Percentiles rank a stretch among this genome's conserved stretches.
Conservation (phyloP, 2,797 vertebrate species). For the Distichodus sexfasciatus region DNA sequence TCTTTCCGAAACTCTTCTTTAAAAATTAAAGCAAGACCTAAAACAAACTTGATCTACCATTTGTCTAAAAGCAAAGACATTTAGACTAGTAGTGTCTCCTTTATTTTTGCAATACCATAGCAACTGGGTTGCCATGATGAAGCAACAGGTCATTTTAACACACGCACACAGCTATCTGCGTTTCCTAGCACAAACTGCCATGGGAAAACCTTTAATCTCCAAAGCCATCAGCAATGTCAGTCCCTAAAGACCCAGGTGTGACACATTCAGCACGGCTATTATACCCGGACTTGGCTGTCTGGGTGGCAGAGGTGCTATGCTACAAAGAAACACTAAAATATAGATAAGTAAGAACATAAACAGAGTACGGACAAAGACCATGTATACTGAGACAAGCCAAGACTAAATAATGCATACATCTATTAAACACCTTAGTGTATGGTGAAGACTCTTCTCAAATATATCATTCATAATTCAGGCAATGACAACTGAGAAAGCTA, state of each 20-base stretch:
- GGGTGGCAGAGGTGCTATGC: constrained; percentile 31
- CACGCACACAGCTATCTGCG: constrained; percentile 23
- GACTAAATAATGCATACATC: constrained; percentile 61
- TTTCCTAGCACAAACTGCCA: constrained; percentile 25
- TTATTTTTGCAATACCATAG: constrained; percentile 15
- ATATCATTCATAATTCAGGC: constrained; percentile 52
- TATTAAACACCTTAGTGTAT: constrained; percentile 54
- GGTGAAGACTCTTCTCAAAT: constrained; percentile 39
- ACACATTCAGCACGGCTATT: constrained; percentile 37
- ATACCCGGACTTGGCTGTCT: constrained; percentile 32
- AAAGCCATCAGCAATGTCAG: constrained; percentile 40
- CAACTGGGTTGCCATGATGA: constrained; percentile 34
- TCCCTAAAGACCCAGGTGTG: constrained; percentile 31
- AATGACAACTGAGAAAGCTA: constrained; percentile 20
- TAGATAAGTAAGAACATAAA: constrained; percentile 44
- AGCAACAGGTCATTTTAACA: constrained; percentile 29
- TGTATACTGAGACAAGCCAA: constrained; percentile 35
- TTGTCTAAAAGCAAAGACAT: too few relatives aligned
- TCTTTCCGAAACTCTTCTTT: background rate
- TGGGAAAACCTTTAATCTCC: constrained; percentile 41
- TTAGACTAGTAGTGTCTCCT: background rate
- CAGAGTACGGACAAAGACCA: constrained; percentile 28
- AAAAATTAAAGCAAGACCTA: background rate
- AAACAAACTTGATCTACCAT: background rate
- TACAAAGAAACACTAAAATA: constrained; percentile 46